These are phyloP conservation scores for Lipophrys pholis DNA, from an alignment of 2,113 vertebrate genomes.

Conservation along the genomic window DNA sequence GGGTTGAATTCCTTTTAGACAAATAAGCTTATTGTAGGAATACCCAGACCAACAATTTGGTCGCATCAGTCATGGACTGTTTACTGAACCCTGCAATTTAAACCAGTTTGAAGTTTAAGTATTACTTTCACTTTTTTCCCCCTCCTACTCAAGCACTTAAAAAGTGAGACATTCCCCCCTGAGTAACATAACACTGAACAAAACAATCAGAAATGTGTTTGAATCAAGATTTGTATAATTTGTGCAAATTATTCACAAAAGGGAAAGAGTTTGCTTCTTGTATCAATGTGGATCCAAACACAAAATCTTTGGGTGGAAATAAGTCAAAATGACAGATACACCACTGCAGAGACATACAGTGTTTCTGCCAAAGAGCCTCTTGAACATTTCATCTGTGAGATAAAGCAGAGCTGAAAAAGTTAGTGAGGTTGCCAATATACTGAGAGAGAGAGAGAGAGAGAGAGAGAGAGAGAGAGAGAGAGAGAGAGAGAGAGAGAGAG, in stretches of 20 bases:
- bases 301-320: conserved; percentile 45
- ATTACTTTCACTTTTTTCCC: not conserved
- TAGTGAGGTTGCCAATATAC: conserved; percentile 70
- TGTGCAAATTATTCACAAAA: conserved; percentile 8
- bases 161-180: not conserved
- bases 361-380: conserved; percentile 67
- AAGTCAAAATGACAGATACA: conserved; percentile 50
- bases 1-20: conserved; percentile 25
- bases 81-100: conserved; percentile 35
- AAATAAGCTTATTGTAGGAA: conserved; percentile 22
- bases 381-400: conserved; percentile 84
- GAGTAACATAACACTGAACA: not conserved
- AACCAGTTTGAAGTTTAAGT: conserved; percentile 7
- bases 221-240: not conserved
- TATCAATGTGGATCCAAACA: conserved; percentile 51
- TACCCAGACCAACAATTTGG: conserved; percentile 33
- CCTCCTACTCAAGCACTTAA: not conserved
- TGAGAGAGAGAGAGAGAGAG: too few species aligned
- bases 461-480: not conserved
- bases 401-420: conserved; percentile 80
- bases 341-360: conserved; percentile 34
- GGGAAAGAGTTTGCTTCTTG: conserved; percentile 29
- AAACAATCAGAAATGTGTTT: conserved; percentile 25
- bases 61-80: conserved; percentile 17
- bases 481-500: conserved; percentile 19